A percentile compares a stretch with the other conserved stretches of the same genome.
phyloP scores from a whole-genome alignment of 1,140 invertebrate genomes.

The Bombus balteatus region DNA sequence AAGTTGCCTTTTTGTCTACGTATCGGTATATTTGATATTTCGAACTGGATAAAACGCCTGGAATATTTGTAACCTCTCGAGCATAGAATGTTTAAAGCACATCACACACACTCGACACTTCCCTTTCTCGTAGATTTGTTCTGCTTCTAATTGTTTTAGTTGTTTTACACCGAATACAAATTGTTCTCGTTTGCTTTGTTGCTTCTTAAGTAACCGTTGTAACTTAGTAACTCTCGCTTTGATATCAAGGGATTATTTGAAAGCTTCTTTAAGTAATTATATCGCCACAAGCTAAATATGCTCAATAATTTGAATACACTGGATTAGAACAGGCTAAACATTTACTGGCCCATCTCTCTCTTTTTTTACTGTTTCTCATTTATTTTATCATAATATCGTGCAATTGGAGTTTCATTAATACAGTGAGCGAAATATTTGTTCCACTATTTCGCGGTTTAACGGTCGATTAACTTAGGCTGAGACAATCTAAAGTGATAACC shows the following conservation, averaged over 20 bases:
- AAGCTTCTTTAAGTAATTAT: slow-evolving; percentile 20
- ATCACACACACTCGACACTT: background rate
- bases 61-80: slow-evolving; percentile 20
- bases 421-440: slow-evolving; percentile 32
- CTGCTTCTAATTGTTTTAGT: background rate
- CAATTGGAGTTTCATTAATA: background rate
- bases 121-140: background rate
- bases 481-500: slow-evolving; percentile 58
- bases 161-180: slow-evolving; percentile 46
- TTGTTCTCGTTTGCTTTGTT: background rate
- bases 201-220: background rate
- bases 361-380: background rate
- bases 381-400: background rate
- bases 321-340: background rate
- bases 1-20: background rate
- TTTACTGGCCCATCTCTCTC: slow-evolving; percentile 24
- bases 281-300: slow-evolving; percentile 1
- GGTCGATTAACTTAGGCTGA: slow-evolving; percentile 49
- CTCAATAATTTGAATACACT: background rate
- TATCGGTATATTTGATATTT: slow-evolving; percentile 38
- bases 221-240: slow-evolving; percentile 9
- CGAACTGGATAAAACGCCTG: slow-evolving; percentile 75
- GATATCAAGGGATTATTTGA: background rate
- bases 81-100: slow-evolving; percentile 15
- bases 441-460: slow-evolving; percentile 16